Evolutionary conservation across 2,888 invertebrate genomes (phyloP).

Genomic region (Scaptomyza cyrtandrae): DNA sequence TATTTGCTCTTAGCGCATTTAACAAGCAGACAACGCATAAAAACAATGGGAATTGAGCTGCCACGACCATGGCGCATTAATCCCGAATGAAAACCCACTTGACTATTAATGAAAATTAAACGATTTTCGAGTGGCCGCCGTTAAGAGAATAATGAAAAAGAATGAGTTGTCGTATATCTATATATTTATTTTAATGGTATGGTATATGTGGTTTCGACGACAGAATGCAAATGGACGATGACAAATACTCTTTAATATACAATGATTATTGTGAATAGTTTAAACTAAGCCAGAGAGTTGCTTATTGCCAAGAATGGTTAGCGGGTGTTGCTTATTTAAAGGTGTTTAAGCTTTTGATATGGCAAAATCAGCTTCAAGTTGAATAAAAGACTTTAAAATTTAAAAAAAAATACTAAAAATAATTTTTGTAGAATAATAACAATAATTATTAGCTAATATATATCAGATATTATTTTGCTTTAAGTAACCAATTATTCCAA

Average conservation of each 20-base stretch:
- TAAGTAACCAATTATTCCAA: too few species aligned
- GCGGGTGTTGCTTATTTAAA: not conserved
- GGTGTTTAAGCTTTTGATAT: not conserved
- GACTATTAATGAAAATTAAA: conserved; percentile 81
- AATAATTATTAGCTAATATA: too few species aligned
- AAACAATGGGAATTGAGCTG: conserved; percentile 51
- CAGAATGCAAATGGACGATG: conserved; percentile 14
- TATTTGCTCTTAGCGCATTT: conserved; percentile 64
- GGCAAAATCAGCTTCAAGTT: not conserved
- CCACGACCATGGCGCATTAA: conserved; percentile 67
- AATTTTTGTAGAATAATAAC: too few species aligned
- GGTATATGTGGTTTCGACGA: not conserved
- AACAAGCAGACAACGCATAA: conserved; percentile 35
- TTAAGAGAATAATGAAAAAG: conserved; percentile 34
- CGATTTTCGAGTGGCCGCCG: conserved; percentile 74
- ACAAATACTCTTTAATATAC: conserved; percentile 38
- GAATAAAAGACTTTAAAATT: too few species aligned
- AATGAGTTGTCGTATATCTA: not conserved
- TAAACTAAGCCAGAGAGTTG: not conserved
- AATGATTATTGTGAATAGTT: conserved; percentile 9
- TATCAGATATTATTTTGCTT: too few species aligned
- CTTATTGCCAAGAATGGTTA: not conserved
- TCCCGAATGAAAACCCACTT: conserved; percentile 65
- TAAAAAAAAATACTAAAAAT: too few species aligned
- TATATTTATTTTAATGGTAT: conserved; percentile 10